Percentiles rank a stretch among this genome's conserved stretches.
phyloP scores from a whole-genome alignment of 2,888 invertebrate species.

The Gymnocheta viridis region DNA sequence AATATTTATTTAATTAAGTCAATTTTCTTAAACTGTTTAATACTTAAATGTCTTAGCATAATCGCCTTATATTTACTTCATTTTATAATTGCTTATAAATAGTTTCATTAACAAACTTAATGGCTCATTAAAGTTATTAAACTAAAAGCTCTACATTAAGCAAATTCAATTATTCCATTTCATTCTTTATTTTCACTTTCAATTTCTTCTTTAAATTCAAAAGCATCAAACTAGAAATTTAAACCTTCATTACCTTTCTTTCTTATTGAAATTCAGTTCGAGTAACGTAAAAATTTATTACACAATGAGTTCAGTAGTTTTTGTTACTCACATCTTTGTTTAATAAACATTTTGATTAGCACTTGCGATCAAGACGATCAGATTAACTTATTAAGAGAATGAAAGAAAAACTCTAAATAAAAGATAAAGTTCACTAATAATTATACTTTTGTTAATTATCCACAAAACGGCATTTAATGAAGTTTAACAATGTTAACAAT shows the following conservation, averaged over 20 bases:
- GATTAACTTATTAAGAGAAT: not conserved
- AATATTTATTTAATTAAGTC: no score
- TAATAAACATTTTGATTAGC: not conserved
- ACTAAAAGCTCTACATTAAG: no score
- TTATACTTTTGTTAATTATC: constrained; percentile 48
- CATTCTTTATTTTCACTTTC: constrained; percentile 12
- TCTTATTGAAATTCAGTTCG: constrained; percentile 2
- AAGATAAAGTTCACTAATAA: constrained; percentile 1
- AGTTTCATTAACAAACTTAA: no score
- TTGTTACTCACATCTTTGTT: not conserved
- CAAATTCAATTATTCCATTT: constrained; percentile 7
- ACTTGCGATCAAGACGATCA: not conserved
- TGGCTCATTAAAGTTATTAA: no score
- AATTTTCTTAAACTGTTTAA: no score
- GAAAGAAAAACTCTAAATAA: not conserved
- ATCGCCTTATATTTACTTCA: no score
- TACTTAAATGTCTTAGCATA: no score
- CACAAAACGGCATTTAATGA: constrained; percentile 40
- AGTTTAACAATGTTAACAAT: not conserved
- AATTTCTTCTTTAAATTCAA: constrained; percentile 16
- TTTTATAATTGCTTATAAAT: no score
- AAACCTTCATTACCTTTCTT: constrained; percentile 2
- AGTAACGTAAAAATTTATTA: not conserved
- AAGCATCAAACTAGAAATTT: not conserved
- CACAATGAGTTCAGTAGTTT: no score